Evolutionary conservation across 2,113 vertebrate genomes (phyloP), one percentile per base, ranked within the genome.

Genomic region (Labeo rohita): DNA sequence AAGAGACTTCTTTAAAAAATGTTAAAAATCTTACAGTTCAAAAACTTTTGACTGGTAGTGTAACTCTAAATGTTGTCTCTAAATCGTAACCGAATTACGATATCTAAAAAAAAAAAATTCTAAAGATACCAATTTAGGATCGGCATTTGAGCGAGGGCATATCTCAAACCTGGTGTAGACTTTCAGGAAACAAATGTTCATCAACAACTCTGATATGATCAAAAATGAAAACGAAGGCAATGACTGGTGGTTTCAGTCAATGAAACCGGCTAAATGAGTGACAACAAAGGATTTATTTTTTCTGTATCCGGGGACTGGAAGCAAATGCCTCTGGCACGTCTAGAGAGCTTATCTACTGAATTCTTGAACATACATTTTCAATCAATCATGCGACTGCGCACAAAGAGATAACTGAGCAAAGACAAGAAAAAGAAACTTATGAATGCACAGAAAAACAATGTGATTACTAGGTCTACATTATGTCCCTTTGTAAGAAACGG

Each of bases 301-400:
- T n/a, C 73, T 59, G 11, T 84, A 59, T 80, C 84, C 86, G 87
- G 91, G 88, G 23, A 45, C 59, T 63, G 80, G 23, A 81, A 80
- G 50, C 84, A 85, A 89, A 91, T 74, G 52, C 79, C 86, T 87
- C 63, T 77, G 1, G 79, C 86, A 92, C 92, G 90, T 89, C 89
- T 92, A 91, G 85, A 89, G 90, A 91, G 92, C 93, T 94, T 92
- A 92, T 90, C 92, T 90, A 91, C 92, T 89, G 89, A 86, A 86
- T 90, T 91, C 88, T 89, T 91, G 63, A 84, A 91, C 91, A 92
- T 90, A 90, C 77, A 86, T 65, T 52, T 59, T 66, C 78, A 59
- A 84, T 84, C 59, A 81, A 86, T 92, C 89, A 88, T 84, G 90
- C 79, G 54, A 92, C 91, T 87, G 88, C 11, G 15, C 45, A 87